These are phyloP conservation scores for Meghimatium bilineatum DNA, from an alignment of 2,888 invertebrate genomes.

Conservation along the genomic window DNA sequence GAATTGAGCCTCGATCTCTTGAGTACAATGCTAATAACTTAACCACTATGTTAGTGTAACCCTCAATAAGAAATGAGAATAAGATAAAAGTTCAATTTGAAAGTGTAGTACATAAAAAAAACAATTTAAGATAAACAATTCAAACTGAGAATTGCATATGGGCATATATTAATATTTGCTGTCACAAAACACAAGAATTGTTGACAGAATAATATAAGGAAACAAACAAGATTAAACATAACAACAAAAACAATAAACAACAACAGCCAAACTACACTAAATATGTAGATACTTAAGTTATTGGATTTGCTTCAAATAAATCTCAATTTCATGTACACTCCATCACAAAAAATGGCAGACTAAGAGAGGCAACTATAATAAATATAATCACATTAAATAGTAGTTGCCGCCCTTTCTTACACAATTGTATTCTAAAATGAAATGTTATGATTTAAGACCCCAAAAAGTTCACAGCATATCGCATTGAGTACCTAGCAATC, in stretches of 20 bases:
- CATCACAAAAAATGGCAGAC: neutral
- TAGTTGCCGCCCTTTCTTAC: neutral
- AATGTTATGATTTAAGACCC: too few relatives aligned
- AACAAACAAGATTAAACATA: neutral
- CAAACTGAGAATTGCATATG: neutral
- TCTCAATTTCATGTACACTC: neutral
- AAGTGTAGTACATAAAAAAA: too few relatives aligned
- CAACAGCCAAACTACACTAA: neutral
- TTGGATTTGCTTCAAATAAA: neutral
- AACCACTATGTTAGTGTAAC: too few relatives aligned
- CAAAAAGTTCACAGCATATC: too few relatives aligned
- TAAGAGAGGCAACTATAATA: conserved; percentile 3
- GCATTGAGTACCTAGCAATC: too few relatives aligned
- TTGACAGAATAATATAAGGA: neutral
- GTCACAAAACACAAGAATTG: neutral
- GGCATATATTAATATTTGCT: neutral
- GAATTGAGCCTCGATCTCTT: too few relatives aligned
- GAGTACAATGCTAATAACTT: too few relatives aligned
- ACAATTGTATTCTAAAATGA: too few relatives aligned
- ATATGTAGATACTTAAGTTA: neutral
- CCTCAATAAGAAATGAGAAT: too few relatives aligned
- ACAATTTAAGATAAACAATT: too few relatives aligned
- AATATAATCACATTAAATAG: conserved; percentile 13
- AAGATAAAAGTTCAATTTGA: too few relatives aligned
- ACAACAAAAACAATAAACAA: neutral